Conservation (phyloP, 2,797 vertebrate genomes). For the Hybognathus amarus region DNA sequence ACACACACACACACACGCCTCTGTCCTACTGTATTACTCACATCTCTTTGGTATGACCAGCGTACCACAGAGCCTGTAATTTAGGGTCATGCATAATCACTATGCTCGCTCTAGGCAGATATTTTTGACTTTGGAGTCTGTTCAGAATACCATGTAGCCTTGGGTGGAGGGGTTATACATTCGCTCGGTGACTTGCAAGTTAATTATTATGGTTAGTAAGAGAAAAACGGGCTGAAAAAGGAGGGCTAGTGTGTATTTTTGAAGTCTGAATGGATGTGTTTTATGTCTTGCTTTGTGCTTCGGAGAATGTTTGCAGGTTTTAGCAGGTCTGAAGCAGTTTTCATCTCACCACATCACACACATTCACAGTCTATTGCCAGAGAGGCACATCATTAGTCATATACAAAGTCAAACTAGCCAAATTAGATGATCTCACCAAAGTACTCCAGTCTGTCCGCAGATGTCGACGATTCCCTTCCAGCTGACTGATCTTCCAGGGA, state of each 20-base stretch:
- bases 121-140: conserved; percentile 59
- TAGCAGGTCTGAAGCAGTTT: conserved; percentile 70
- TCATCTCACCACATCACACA: conserved; percentile 56
- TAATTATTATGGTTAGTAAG: conserved; percentile 54
- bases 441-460: conserved; percentile 81
- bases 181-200: conserved; percentile 50
- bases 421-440: conserved; percentile 79
- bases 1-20: conserved; percentile 38
- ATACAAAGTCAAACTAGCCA: conserved; percentile 24
- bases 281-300: conserved; percentile 62
- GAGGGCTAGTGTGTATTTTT: conserved; percentile 53
- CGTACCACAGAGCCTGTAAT: conserved; percentile 57
- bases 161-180: conserved; percentile 59
- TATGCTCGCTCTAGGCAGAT: conserved; percentile 57
- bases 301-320: conserved; percentile 66
- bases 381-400: conserved; percentile 54
- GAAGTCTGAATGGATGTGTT: conserved; percentile 45
- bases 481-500: conserved; percentile 71
- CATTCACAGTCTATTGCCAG: conserved; percentile 70
- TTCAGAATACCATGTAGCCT: conserved; percentile 55
- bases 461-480: conserved; percentile 64
- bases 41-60: conserved; percentile 53
- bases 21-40: conserved; percentile 53
- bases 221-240: conserved; percentile 48
- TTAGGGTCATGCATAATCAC: conserved; percentile 58